phyloP scores from a whole-genome alignment of 2,797 vertebrate species.

The Acanthurus leucopareius region DNA sequence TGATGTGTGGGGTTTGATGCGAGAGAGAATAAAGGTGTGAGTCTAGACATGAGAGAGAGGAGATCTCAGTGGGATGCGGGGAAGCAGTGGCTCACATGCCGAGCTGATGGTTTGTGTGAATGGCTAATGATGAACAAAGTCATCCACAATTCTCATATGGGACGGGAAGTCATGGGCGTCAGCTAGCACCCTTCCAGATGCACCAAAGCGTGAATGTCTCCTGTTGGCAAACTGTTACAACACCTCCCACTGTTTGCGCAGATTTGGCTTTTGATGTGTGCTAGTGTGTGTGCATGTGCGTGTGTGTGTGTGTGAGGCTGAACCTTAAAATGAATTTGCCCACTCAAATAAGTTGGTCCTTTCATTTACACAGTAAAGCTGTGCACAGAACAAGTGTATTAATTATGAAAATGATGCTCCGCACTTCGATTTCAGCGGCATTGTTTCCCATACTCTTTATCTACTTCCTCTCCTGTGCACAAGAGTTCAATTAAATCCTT shows the following conservation, averaged over 20 bases:
- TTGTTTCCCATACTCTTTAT: constrained; percentile 58
- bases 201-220: constrained; percentile 77
- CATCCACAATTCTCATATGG: constrained; percentile 68
- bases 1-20: constrained; percentile 69
- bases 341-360: constrained; percentile 22
- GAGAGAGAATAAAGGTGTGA: constrained; percentile 60
- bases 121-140: constrained; percentile 83
- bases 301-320: constrained; percentile 26
- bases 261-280: constrained; percentile 39
- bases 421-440: constrained; percentile 33
- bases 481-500: constrained; percentile 71
- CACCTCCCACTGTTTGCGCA: constrained; percentile 76
- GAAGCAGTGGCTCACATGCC: constrained; percentile 63
- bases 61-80: constrained; percentile 48
- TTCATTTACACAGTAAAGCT: constrained; percentile 34
- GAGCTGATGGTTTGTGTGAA: constrained; percentile 73
- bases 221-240: constrained; percentile 77
- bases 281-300: constrained; percentile 27
- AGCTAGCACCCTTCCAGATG: constrained; percentile 79
- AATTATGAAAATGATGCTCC: constrained; percentile 40
- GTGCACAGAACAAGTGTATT: constrained; percentile 29
- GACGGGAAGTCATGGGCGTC: constrained; percentile 73
- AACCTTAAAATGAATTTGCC: constrained; percentile 40
- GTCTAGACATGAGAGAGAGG: constrained; percentile 57
- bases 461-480: constrained; percentile 56